phyloP scores from a whole-genome alignment of 2,797 vertebrate species.

The Microctenopoma lineatum region DNA sequence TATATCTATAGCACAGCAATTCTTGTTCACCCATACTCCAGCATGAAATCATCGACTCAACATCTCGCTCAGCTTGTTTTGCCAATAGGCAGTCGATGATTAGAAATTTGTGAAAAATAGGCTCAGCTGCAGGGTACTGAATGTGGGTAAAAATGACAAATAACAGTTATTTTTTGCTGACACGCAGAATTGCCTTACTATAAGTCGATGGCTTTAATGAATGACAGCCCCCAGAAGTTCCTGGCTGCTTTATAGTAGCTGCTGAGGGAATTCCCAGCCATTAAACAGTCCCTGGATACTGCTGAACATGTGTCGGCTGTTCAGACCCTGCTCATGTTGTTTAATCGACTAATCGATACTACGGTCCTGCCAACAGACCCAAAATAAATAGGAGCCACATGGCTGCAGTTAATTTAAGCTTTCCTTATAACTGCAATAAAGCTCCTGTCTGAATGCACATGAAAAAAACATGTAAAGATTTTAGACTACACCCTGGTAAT shows the following conservation, averaged over 20 bases:
- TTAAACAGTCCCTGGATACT: slow-evolving; percentile 49
- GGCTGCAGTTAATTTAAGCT: slow-evolving; percentile 25
- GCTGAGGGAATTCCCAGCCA: slow-evolving; percentile 52
- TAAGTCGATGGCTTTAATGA: slow-evolving; percentile 67
- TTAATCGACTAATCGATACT: slow-evolving; percentile 58
- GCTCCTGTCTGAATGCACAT: slow-evolving; percentile 3
- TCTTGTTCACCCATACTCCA: slow-evolving; percentile 50
- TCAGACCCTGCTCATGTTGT: slow-evolving; percentile 45
- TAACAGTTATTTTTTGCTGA: slow-evolving; percentile 51
- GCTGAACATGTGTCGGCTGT: slow-evolving; percentile 42
- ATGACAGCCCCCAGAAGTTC: slow-evolving; percentile 55
- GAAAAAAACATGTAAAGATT: neutral
- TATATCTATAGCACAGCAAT: slow-evolving; percentile 40
- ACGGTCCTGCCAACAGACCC: slow-evolving; percentile 15
- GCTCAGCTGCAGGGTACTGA: slow-evolving; percentile 35
- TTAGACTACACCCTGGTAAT: neutral
- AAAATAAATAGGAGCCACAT: slow-evolving; percentile 15
- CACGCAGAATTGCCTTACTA: slow-evolving; percentile 45
- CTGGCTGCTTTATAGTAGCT: slow-evolving; percentile 34
- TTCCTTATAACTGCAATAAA: slow-evolving; percentile 18
- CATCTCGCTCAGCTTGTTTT: slow-evolving; percentile 51
- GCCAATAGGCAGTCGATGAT: slow-evolving; percentile 49
- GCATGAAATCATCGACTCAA: slow-evolving; percentile 40
- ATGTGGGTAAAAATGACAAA: slow-evolving; percentile 43
- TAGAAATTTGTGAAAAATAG: slow-evolving; percentile 46